These are phyloP conservation scores for Notolabrus celidotus DNA, from an alignment of 2,797 vertebrate genomes.

Conservation along the genomic window DNA sequence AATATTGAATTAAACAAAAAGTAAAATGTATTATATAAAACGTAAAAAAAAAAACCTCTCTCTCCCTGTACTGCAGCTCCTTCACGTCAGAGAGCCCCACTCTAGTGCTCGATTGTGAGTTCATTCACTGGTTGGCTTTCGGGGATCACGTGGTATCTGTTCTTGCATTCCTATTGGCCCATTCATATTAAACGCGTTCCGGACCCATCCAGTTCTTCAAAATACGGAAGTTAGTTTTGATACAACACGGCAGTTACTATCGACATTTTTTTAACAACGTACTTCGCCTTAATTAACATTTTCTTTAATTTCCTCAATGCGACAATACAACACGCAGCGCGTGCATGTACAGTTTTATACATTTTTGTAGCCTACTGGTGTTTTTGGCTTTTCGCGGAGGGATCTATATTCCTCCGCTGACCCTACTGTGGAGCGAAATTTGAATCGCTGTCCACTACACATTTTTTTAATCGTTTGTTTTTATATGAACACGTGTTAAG, in stretches of 20 bases:
- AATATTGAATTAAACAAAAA: too few species aligned
- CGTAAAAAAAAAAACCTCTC: too few species aligned
- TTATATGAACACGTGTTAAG: not conserved
- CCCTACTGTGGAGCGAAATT: conserved; percentile 66
- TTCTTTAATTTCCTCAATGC: fast-evolving
- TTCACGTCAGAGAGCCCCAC: too few species aligned
- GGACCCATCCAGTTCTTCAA: not conserved
- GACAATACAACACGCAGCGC: fast-evolving
- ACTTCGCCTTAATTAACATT: fast-evolving
- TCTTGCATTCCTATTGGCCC: conserved; percentile 72
- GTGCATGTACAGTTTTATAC: not conserved
- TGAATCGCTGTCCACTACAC: conserved; percentile 45
- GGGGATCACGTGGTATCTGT: conserved; percentile 52
- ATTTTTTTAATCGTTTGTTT: not conserved
- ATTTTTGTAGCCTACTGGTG: not conserved
- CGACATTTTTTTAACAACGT: not conserved
- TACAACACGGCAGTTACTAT: not conserved
- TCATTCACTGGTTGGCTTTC: too few species aligned
- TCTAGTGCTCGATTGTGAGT: too few species aligned
- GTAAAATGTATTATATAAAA: too few species aligned
- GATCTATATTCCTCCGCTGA: conserved; percentile 7
- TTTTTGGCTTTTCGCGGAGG: conserved; percentile 41
- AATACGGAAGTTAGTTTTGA: conserved; percentile 55
- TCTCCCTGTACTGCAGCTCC: too few species aligned
- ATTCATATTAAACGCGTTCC: conserved; percentile 79